phyloP scores from a whole-genome alignment of 1,140 invertebrate species.

The Steinernema khuongi region DNA sequence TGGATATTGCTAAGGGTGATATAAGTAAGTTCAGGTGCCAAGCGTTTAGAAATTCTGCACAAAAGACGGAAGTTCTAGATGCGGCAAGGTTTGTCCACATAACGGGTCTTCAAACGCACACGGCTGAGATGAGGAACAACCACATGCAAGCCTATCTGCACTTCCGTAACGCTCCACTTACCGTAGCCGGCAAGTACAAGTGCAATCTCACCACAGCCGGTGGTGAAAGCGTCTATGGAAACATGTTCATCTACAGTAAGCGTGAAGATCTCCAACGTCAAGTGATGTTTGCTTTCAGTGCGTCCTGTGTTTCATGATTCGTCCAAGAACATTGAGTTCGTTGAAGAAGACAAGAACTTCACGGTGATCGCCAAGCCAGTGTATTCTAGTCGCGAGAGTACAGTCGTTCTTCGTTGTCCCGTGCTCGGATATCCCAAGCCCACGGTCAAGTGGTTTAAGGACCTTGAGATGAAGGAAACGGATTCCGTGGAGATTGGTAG shows the following conservation, averaged over 20 bases:
- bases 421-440: constrained; percentile 26
- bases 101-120: neutral
- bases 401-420: constrained; percentile 19
- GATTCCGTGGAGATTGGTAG: constrained; percentile 16
- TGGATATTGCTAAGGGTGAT: neutral
- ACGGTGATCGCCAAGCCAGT: constrained; percentile 15
- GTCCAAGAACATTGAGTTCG: neutral
- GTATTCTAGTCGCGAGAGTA: neutral
- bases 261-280: neutral
- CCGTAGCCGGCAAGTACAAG: constrained; percentile 23
- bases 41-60: too few species aligned
- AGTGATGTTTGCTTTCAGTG: constrained; percentile 21
- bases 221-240: constrained; percentile 23
- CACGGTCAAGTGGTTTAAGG: constrained; percentile 21
- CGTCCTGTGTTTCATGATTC: constrained; percentile 21
- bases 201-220: constrained; percentile 20
- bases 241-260: constrained; percentile 31
- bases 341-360: neutral
- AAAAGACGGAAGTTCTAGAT: too few species aligned
- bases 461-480: constrained; percentile 11
- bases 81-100: neutral
- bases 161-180: constrained; percentile 15
- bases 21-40: neutral
- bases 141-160: constrained; percentile 20
- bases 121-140: neutral